Conservation (phyloP, 2,797 vertebrate genomes). For the Anomalospiza imberbis region DNA sequence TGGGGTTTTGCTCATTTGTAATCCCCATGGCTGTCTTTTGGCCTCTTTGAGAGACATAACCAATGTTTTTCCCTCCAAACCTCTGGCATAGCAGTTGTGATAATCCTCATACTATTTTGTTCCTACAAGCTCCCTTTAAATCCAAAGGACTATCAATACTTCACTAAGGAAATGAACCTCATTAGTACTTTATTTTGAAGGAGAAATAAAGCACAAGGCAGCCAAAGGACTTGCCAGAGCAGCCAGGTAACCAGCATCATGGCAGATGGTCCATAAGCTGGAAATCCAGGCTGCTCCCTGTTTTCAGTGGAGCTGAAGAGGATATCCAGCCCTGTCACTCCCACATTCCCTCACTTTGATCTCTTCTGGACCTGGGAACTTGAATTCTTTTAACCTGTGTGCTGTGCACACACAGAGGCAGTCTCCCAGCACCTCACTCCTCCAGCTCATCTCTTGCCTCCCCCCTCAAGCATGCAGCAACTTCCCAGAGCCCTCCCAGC, state of each 20-base stretch:
- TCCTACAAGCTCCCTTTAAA: neutral
- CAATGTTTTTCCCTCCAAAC: neutral
- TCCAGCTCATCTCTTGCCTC: neutral
- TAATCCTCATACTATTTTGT: neutral
- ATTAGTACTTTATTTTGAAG: neutral
- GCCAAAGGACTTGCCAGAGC: neutral
- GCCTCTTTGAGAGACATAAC: neutral
- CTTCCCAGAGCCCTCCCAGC: neutral
- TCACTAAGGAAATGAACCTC: neutral
- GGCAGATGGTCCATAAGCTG: neutral
- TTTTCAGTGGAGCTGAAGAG: neutral
- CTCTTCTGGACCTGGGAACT: neutral
- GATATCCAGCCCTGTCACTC: neutral
- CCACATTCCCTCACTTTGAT: neutral
- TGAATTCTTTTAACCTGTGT: neutral
- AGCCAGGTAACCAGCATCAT: neutral
- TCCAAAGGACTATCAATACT: neutral
- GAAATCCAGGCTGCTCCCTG: neutral
- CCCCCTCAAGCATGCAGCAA: neutral
- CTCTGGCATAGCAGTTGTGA: neutral
- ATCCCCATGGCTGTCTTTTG: neutral
- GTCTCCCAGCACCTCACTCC: fast-evolving
- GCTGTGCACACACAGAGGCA: neutral
- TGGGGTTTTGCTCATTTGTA: neutral
- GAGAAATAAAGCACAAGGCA: neutral